Percentiles rank a stretch among this genome's conserved stretches.
Conservation (phyloP, 2,888 invertebrate species). For the Hydrotaea cyrtoneurina region DNA sequence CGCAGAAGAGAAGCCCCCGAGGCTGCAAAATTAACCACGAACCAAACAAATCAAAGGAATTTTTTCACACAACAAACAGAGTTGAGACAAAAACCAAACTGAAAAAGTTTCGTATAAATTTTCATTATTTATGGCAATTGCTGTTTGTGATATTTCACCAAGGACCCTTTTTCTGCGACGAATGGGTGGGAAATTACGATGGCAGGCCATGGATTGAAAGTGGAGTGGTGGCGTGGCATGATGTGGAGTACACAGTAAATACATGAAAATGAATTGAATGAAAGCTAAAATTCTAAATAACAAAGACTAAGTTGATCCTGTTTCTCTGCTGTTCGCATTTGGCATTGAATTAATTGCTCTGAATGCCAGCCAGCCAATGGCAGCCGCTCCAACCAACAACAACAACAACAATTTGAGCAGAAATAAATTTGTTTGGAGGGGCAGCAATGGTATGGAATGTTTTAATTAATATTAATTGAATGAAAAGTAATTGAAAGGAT, state of each 20-base stretch:
- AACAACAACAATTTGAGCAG: slow-evolving; percentile 6
- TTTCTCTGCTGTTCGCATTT: slow-evolving; percentile 42
- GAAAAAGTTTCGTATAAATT: slow-evolving; percentile 75
- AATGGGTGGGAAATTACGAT: slow-evolving; percentile 58
- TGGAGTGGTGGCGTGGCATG: slow-evolving; percentile 60
- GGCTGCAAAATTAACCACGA: slow-evolving; percentile 38
- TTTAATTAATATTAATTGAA: slow-evolving; percentile 80
- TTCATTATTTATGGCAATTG: slow-evolving; percentile 79
- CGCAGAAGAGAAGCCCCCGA: slow-evolving; percentile 1
- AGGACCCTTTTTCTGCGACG: slow-evolving; percentile 50
- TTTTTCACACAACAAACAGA: slow-evolving; percentile 37
- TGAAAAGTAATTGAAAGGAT: slow-evolving; percentile 79
- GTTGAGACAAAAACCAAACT: slow-evolving; percentile 48
- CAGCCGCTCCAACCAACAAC: slow-evolving; percentile 9
- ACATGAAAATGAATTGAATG: slow-evolving; percentile 54
- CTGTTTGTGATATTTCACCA: slow-evolving; percentile 79
- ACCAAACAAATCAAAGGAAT: slow-evolving; percentile 40
- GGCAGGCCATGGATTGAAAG: slow-evolving; percentile 60
- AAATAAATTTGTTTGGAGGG: slow-evolving; percentile 8
- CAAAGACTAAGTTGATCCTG: slow-evolving; percentile 61
- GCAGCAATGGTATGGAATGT: slow-evolving; percentile 67
- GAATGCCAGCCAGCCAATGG: slow-evolving; percentile 31
- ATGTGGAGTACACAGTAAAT: slow-evolving; percentile 32
- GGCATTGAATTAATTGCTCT: slow-evolving; percentile 64
- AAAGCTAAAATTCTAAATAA: slow-evolving; percentile 63